phyloP scores from a whole-genome alignment of 2,888 invertebrate genomes.

The Perdita meconis region DNA sequence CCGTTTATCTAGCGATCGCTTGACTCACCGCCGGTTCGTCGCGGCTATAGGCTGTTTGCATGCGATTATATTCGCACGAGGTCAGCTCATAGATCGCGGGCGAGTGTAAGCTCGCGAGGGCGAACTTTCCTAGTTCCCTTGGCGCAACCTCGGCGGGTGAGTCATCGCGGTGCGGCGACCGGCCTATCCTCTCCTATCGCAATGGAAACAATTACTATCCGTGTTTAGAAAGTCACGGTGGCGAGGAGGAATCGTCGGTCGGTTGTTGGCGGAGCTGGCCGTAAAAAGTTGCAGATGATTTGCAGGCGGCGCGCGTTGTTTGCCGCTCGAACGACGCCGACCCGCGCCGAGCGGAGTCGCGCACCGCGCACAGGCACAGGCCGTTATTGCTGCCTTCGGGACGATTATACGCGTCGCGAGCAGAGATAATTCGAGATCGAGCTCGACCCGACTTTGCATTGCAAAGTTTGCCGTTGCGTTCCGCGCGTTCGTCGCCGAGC shows the following conservation, averaged over 20 bases:
- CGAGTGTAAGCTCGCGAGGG: constrained; percentile 14
- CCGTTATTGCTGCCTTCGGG: constrained; percentile 9
- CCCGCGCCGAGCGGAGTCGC: background rate
- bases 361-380: too few species aligned
- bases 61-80: constrained; percentile 32
- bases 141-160: constrained; percentile 39
- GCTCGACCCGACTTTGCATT: constrained; percentile 22
- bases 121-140: constrained; percentile 50
- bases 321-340: constrained; percentile 16
- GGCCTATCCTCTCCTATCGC: constrained; percentile 18
- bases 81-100: constrained; percentile 1
- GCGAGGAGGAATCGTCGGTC: constrained; percentile 9
- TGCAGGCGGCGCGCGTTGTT: constrained; percentile 11
- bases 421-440: constrained; percentile 15
- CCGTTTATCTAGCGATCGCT: constrained; percentile 56
- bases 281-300: constrained; percentile 21
- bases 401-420: constrained; percentile 15
- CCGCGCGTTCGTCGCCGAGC: constrained; percentile 7
- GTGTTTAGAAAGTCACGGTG: constrained; percentile 24
- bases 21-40: constrained; percentile 53
- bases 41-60: constrained; percentile 25
- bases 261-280: constrained; percentile 17
- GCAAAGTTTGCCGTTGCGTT: constrained; percentile 21
- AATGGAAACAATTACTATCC: constrained; percentile 41
- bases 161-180: constrained; percentile 42